Percentiles rank a stretch among this genome's conserved stretches.
Conservation (phyloP, 2,113 vertebrate genomes). For the Tachysurus fulvidraco region DNA sequence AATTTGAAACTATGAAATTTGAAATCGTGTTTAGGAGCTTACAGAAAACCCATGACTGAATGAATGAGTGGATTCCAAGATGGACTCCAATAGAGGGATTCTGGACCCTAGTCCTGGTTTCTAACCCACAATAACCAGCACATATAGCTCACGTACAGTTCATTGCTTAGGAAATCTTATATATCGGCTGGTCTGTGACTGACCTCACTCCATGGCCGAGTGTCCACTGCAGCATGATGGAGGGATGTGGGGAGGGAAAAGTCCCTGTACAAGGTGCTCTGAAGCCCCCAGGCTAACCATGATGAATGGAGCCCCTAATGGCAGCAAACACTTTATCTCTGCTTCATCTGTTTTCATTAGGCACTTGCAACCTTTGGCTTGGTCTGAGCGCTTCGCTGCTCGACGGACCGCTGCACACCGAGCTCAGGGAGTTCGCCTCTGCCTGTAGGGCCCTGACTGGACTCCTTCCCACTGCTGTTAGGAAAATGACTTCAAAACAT, state of each 20-base stretch:
- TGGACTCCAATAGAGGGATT: not conserved
- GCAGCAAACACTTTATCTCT: conserved; percentile 81
- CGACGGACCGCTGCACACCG: conserved; percentile 65
- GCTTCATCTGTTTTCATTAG: conserved; percentile 85
- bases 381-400: conserved; percentile 72
- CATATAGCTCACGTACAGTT: not conserved
- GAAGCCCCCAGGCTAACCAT: conserved; percentile 75
- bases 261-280: conserved; percentile 73
- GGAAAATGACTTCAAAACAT: conserved; percentile 25
- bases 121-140: not conserved
- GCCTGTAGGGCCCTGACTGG: conserved; percentile 24
- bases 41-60: not conserved
- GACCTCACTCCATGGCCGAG: conserved; percentile 30
- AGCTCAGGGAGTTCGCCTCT: conserved; percentile 51
- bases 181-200: conserved; percentile 9
- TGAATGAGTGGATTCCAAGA: not conserved
- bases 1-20: too few species aligned
- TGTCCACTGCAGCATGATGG: conserved; percentile 63
- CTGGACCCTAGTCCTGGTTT: not conserved
- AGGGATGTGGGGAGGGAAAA: conserved; percentile 63
- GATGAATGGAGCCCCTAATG: conserved; percentile 82
- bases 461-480: conserved; percentile 18
- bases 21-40: not conserved
- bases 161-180: conserved; percentile 3
- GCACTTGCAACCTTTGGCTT: conserved; percentile 75